phyloP scores from a whole-genome alignment of 1,140 invertebrate genomes.

The Campoletis sonorensis region DNA sequence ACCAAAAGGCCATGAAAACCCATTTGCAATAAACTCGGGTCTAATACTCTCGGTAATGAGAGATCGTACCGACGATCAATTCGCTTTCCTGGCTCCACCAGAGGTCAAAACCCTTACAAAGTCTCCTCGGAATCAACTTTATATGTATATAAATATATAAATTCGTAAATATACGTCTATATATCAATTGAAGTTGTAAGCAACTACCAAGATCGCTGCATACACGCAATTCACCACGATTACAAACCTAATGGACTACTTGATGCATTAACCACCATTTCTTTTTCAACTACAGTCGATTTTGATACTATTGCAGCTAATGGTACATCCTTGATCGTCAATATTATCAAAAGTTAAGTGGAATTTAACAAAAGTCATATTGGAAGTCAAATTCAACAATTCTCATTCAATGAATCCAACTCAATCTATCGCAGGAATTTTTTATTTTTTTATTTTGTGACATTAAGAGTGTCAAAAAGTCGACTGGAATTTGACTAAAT shows the following conservation, averaged over 20 bases:
- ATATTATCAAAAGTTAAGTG: not conserved
- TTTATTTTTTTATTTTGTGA: no score
- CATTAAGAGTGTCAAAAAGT: no score
- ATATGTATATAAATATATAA: not conserved
- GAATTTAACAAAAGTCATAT: no score
- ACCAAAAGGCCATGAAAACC: constrained; percentile 18
- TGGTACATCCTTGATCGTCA: not conserved
- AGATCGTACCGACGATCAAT: constrained; percentile 16
- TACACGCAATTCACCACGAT: constrained; percentile 14
- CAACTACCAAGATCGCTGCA: not conserved
- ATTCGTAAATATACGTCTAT: not conserved
- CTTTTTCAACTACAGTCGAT: not conserved
- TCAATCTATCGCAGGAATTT: no score
- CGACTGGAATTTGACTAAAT: no score
- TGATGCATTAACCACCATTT: not conserved
- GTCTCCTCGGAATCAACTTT: not conserved
- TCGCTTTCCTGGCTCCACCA: constrained; percentile 18
- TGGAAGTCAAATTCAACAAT: no score
- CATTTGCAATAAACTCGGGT: constrained; percentile 31
- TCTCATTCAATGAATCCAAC: no score
- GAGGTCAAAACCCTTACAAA: not conserved
- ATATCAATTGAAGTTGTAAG: not conserved
- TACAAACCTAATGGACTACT: not conserved
- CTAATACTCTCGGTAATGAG: constrained; percentile 22
- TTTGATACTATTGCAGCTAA: not conserved